Percentiles rank a stretch among this genome's conserved stretches.
phyloP scores from a whole-genome alignment of 1,140 invertebrate genomes.

The Drosophila ambigua region DNA sequence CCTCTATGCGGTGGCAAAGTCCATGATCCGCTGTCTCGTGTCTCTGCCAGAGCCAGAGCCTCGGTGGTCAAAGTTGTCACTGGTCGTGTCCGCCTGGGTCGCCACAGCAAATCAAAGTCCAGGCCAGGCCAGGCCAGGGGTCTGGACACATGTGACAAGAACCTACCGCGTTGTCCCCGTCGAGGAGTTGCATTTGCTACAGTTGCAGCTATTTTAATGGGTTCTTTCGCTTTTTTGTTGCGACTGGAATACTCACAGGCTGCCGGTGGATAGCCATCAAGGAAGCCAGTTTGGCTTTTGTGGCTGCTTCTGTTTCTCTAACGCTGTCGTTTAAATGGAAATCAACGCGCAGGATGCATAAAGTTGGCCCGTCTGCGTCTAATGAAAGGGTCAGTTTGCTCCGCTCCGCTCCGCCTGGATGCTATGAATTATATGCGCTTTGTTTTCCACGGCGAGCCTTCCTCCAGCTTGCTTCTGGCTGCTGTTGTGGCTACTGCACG shows the following conservation, averaged over 20 bases:
- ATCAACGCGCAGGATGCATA: conserved; percentile 82
- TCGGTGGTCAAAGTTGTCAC: conserved; percentile 73
- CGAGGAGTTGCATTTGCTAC: conserved; percentile 45
- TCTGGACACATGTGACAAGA: conserved; percentile 58
- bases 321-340: conserved; percentile 82
- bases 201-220: conserved; percentile 78
- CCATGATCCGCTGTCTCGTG: no score
- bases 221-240: conserved; percentile 79
- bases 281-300: conserved; percentile 65
- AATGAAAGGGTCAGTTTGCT: conserved; percentile 74
- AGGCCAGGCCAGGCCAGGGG: conserved; percentile 13
- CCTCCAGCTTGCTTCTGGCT: conserved; percentile 29
- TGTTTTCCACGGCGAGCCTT: conserved; percentile 56
- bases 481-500: conserved; percentile 72
- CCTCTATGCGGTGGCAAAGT: no score
- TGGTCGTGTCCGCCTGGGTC: conserved; percentile 51
- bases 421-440: conserved; percentile 82
- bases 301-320: conserved; percentile 64
- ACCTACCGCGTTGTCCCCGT: conserved; percentile 61
- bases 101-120: conserved; percentile 61
- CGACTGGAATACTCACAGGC: conserved; percentile 6
- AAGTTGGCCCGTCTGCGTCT: conserved; percentile 74
- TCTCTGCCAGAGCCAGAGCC: neutral
- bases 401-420: conserved; percentile 27
- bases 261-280: conserved; percentile 70